Evolutionary conservation across 2,888 invertebrate species (phyloP).

Genomic region (Drosophila ustulata): DNA sequence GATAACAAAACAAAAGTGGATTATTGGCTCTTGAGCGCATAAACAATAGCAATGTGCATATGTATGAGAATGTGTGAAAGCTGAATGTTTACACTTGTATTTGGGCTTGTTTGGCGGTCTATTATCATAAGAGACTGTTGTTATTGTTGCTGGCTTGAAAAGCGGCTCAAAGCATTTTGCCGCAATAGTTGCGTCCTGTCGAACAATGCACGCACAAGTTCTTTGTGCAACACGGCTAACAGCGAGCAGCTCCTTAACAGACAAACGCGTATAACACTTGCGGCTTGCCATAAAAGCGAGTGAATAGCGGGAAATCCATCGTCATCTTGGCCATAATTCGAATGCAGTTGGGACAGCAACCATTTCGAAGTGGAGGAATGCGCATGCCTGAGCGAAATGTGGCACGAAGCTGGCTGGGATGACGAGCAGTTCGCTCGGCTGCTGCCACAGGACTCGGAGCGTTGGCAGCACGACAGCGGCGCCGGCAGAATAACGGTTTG

Average conservation of each 20-base stretch:
- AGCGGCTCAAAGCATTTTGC: conserved; percentile 14
- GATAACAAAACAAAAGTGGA: conserved; percentile 80
- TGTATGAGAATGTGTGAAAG: conserved; percentile 6
- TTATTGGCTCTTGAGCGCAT: conserved; percentile 78
- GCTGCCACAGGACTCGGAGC: conserved; percentile 56
- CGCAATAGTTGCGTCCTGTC: background rate
- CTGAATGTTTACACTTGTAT: conserved; percentile 5
- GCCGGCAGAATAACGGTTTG: conserved; percentile 75
- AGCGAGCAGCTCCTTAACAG: background rate
- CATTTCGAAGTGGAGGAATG: conserved; percentile 30
- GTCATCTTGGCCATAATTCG: background rate
- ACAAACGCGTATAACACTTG: conserved; percentile 51
- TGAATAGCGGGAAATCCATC: conserved; percentile 40
- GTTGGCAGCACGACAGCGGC: conserved; percentile 60
- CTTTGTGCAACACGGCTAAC: conserved; percentile 1
- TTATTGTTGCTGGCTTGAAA: background rate
- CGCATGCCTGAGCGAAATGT: conserved; percentile 66
- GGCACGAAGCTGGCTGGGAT: conserved; percentile 27
- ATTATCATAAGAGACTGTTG: conserved; percentile 17
- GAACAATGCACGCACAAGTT: conserved; percentile 12
- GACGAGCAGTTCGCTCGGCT: conserved; percentile 38
- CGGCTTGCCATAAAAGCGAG: conserved; percentile 22
- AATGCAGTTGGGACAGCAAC: conserved; percentile 57
- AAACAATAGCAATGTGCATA: conserved; percentile 60
- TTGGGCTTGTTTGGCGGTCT: conserved; percentile 13